Conservation (phyloP, 2,113 vertebrate species). For the Myodes glareolus region DNA sequence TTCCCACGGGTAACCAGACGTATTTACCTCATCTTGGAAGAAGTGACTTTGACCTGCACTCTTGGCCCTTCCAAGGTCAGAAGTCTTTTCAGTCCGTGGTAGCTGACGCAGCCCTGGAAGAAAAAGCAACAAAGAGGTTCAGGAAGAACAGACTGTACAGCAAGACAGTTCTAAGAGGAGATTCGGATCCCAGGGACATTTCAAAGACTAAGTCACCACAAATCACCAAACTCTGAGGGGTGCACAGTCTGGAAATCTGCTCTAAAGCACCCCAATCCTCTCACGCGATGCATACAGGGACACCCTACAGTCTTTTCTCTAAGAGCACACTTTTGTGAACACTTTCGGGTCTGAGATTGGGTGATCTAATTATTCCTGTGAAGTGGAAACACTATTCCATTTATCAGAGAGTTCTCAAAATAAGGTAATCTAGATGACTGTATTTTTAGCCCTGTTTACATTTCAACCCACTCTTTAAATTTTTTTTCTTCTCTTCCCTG, state of each 20-base stretch:
- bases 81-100: conserved; percentile 13
- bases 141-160: neutral
- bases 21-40: conserved; percentile 65
- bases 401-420: conserved; percentile 20
- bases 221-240: too few species aligned
- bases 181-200: conserved; percentile 1
- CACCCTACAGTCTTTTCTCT: neutral
- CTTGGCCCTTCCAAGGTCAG: conserved; percentile 29
- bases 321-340: neutral
- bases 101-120: conserved; percentile 61
- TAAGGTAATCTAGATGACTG: neutral
- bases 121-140: conserved; percentile 31
- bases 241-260: neutral
- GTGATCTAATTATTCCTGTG: neutral
- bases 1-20: neutral
- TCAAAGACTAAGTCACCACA: neutral
- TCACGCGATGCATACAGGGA: fast-evolving
- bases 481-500: neutral
- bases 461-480: neutral
- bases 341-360: neutral
- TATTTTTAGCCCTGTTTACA: neutral
- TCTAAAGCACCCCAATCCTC: neutral
- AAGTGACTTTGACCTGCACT: conserved; percentile 31
- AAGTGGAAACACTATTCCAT: neutral
- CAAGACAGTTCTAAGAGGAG: neutral